A percentile compares a stretch with the other conserved stretches of the same genome.
These are phyloP conservation scores for Apamea crenata DNA, from an alignment of 2,888 invertebrate genomes.

Conservation along the genomic window DNA sequence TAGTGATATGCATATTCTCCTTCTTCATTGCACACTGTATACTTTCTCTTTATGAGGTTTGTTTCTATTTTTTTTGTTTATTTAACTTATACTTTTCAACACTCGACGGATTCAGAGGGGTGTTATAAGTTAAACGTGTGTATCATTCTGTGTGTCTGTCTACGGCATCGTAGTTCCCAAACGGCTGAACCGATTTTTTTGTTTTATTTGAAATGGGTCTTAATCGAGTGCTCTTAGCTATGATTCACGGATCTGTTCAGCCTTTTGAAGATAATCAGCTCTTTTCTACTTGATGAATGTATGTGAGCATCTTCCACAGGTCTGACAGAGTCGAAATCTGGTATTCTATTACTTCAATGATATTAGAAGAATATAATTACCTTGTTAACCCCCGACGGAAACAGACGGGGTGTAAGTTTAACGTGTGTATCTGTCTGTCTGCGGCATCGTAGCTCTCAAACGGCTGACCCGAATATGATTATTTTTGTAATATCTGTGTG, in stretches of 20 bases:
- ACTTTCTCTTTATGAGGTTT: constrained; percentile 97
- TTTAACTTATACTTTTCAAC: background rate
- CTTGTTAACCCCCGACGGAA: no score
- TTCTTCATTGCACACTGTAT: constrained; percentile 98
- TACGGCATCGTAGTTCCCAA: background rate
- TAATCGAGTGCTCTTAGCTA: no score
- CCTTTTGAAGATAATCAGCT: no score
- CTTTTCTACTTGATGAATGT: no score
- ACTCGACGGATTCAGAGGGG: background rate
- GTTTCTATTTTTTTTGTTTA: constrained; percentile 58
- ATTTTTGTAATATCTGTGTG: background rate
- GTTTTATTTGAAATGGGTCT: background rate
- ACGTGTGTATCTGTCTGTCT: background rate
- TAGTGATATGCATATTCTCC: constrained; percentile 95
- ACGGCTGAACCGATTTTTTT: background rate
- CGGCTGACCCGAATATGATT: background rate
- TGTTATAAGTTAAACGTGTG: background rate
- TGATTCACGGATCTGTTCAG: no score
- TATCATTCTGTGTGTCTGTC: no score
- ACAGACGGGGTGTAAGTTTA: background rate
- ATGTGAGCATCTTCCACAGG: no score
- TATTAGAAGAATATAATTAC: no score
- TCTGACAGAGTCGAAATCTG: no score
- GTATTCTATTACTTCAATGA: no score
- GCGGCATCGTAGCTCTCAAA: background rate